Percentiles rank a stretch among this genome's conserved stretches.
Conservation (phyloP, 2,797 vertebrate species). For the Zalophus californianus region DNA sequence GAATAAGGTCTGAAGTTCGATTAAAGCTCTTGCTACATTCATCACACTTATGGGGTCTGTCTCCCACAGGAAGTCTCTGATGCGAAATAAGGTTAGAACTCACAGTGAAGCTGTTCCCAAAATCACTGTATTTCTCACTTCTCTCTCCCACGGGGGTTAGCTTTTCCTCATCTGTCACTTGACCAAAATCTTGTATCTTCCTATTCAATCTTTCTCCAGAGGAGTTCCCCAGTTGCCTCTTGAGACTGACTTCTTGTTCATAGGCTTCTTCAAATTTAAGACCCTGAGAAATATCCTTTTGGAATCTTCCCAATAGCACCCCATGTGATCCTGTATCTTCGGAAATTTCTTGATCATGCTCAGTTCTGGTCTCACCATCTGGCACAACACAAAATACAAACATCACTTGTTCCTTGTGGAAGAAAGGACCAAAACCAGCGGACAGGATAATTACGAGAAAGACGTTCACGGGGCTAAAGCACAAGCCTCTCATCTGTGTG, state of each 20-base stretch:
- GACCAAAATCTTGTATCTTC: conserved; percentile 70
- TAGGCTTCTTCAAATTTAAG: conserved; percentile 77
- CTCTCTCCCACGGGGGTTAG: conserved; percentile 61
- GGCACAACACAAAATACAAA: conserved; percentile 74
- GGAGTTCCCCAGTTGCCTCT: conserved; percentile 73
- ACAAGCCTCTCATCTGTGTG: neutral
- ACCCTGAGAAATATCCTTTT: conserved; percentile 81
- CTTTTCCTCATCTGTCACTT: conserved; percentile 66
- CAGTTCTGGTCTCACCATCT: conserved; percentile 81
- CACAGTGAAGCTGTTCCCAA: conserved; percentile 78
- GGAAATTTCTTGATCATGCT: conserved; percentile 70
- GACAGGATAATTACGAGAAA: neutral
- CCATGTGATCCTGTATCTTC: conserved; percentile 72
- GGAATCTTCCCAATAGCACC: conserved; percentile 72
- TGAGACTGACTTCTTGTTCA: conserved; percentile 73
- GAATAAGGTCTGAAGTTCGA: conserved; percentile 84
- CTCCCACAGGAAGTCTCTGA: conserved; percentile 80
- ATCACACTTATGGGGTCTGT: conserved; percentile 82
- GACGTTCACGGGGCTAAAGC: neutral
- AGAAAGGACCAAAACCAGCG: conserved; percentile 41
- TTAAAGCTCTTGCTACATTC: conserved; percentile 84
- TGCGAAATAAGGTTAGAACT: conserved; percentile 79
- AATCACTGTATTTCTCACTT: conserved; percentile 74
- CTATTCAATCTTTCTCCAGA: conserved; percentile 68
- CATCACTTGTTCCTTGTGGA: conserved; percentile 44